phyloP scores from a whole-genome alignment of 2,113 vertebrate species.

The Atrichornis clamosus region DNA sequence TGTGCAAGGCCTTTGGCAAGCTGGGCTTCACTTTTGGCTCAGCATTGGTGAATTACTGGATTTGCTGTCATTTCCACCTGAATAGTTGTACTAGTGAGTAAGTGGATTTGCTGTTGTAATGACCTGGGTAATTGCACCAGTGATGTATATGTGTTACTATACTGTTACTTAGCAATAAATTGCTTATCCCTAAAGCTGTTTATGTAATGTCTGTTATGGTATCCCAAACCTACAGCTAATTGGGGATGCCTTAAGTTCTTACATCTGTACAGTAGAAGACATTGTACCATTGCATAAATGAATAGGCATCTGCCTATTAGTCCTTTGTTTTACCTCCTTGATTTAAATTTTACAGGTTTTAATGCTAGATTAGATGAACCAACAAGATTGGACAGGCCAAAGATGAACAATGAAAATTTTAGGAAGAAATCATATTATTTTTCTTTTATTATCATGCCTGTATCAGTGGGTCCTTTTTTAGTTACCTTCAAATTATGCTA shows the following conservation, averaged over 20 bases:
- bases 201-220: neutral
- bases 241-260: neutral
- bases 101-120: neutral
- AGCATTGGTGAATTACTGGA: neutral
- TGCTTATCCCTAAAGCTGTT: neutral
- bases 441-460: neutral
- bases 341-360: neutral
- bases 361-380: neutral
- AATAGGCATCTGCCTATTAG: neutral
- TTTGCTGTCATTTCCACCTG: neutral
- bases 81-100: neutral
- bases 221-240: neutral
- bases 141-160: neutral
- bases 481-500: neutral
- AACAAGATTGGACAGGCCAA: neutral
- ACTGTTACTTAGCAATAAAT: neutral
- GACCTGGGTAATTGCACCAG: neutral
- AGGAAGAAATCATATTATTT: neutral
- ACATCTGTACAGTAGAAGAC: neutral
- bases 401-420: neutral
- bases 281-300: neutral
- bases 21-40: neutral
- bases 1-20: neutral
- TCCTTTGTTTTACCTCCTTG: neutral
- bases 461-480: neutral